A percentile compares a stretch with the other conserved stretches of the same genome.
These are phyloP conservation scores for Chromobotia macracanthus DNA, from an alignment of 2,797 vertebrate species.

Conservation along the genomic window DNA sequence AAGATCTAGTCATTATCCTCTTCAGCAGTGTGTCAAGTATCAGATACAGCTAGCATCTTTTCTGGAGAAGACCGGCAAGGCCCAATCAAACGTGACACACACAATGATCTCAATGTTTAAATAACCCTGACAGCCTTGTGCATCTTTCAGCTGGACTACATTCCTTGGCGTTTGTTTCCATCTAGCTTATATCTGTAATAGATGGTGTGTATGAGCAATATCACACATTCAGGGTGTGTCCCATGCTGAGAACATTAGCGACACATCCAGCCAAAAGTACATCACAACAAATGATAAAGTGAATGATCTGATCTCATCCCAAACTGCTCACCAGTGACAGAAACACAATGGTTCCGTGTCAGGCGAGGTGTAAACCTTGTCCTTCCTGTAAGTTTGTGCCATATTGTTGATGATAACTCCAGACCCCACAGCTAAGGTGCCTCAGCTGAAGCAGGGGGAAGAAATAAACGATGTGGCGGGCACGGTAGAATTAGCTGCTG, in stretches of 20 bases:
- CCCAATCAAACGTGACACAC: too few species aligned
- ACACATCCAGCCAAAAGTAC: neutral
- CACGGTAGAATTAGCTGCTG: slow-evolving; percentile 65
- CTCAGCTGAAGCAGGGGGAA: slow-evolving; percentile 56
- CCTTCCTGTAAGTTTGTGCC: slow-evolving; percentile 11
- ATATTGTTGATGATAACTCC: slow-evolving; percentile 49
- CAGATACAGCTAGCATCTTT: too few species aligned
- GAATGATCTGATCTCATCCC: neutral
- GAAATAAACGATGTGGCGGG: slow-evolving; percentile 69
- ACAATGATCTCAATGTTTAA: too few species aligned
- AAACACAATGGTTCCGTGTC: neutral
- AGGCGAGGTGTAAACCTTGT: neutral
- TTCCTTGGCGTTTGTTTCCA: neutral
- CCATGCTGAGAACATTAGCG: neutral
- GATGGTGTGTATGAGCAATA: slow-evolving; percentile 29
- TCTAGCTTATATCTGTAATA: neutral
- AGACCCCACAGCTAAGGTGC: slow-evolving; percentile 39
- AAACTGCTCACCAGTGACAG: neutral
- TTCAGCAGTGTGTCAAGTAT: too few species aligned
- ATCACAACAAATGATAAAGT: neutral
- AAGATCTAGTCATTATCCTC: too few species aligned
- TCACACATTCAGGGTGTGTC: neutral
- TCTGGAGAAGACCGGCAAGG: too few species aligned
- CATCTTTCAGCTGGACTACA: neutral
- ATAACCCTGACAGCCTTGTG: neutral